Base-by-base conservation (phyloP, 2,113 vertebrate genomes). In the Gymnobelideus leadbeateri region DNA sequence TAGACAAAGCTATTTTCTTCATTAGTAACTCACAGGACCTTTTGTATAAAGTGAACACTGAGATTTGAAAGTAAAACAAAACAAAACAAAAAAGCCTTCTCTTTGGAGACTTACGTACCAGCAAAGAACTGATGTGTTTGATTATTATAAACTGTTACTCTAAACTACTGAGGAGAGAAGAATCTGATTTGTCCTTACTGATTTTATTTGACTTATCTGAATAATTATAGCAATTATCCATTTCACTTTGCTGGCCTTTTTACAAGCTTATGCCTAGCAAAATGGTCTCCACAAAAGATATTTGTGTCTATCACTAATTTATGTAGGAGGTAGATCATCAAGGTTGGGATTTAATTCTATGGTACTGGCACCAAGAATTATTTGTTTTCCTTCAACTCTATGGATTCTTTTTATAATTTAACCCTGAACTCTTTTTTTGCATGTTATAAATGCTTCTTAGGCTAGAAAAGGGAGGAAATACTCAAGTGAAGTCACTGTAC, bases 81-180 rank as follows among this genome's bases (percentile, higher is more conserved):
- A 3, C 16, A 68, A 84, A 68, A n/a, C 12, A 24, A 55, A 91
- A 61, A 28, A 16, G 21, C 21, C 25, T 8, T 89, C 26, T 91
- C 89, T 25, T 8, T 50, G 31, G 31, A 24, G 51, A 47, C 61
- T 37, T 89, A 52, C 19, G 28, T 46, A 9, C 37, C 90, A 3
- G 50, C 89, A 95, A 93, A 95, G 28, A 84, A 93, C 46, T 91
- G 23, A 77, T 1, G 2, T 8, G 93, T 54, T 43, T 55, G 51
- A 91, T 93, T 51, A 95, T 95, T 94, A 31, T 43, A 96, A 97
- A 92, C 0, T 93, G 28, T 19, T 84, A 54, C 47, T 68, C 16
- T 50, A 50, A 10, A 89, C 51, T 57, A 47, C 43, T 92, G 95
- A 57, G 53, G n/a, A 49, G 77, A 52, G 89, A 23, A 91, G 57